Evolutionary conservation across 2,797 vertebrate genomes (phyloP).

Genomic region (Acrossocheilus wenchowensis): DNA sequence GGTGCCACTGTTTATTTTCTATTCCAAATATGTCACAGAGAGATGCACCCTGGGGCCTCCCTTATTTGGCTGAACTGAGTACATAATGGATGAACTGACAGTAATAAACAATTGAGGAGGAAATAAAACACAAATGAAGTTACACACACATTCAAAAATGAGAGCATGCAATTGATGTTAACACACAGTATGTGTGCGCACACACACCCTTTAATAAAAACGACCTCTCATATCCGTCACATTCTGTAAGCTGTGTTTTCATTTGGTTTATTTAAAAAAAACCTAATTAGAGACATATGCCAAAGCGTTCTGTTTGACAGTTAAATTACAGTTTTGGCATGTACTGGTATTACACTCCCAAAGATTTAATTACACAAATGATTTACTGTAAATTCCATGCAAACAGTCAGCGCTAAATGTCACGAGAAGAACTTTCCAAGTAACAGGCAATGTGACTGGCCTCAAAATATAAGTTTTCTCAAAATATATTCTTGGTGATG

Average conservation of each 20-base stretch:
- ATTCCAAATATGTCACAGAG: constrained; percentile 41
- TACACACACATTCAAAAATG: not conserved
- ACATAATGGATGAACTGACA: constrained; percentile 40
- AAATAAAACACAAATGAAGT: not conserved
- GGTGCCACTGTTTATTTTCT: constrained; percentile 33
- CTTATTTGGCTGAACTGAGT: constrained; percentile 36
- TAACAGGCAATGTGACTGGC: not conserved
- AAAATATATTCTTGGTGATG: not conserved
- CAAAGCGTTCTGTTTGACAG: constrained; percentile 1
- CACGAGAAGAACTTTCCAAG: not conserved
- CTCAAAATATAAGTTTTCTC: not conserved
- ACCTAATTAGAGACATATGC: constrained; percentile 8
- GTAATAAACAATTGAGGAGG: constrained; percentile 4
- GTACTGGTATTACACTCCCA: constrained; percentile 6
- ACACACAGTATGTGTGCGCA: not conserved
- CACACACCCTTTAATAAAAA: not conserved
- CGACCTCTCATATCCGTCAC: not conserved
- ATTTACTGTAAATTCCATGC: constrained; percentile 9
- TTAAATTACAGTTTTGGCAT: constrained; percentile 17
- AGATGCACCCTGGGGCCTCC: constrained; percentile 12
- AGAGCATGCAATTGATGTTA: not conserved
- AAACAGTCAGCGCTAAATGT: not conserved
- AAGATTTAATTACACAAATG: constrained; percentile 1
- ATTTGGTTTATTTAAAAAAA: constrained; percentile 16
- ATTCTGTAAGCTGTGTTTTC: not conserved